Evolutionary conservation across 2,888 invertebrate species (phyloP), one percentile per base, ranked within the genome.

Genomic region (Aphidoletes aphidimyza): DNA sequence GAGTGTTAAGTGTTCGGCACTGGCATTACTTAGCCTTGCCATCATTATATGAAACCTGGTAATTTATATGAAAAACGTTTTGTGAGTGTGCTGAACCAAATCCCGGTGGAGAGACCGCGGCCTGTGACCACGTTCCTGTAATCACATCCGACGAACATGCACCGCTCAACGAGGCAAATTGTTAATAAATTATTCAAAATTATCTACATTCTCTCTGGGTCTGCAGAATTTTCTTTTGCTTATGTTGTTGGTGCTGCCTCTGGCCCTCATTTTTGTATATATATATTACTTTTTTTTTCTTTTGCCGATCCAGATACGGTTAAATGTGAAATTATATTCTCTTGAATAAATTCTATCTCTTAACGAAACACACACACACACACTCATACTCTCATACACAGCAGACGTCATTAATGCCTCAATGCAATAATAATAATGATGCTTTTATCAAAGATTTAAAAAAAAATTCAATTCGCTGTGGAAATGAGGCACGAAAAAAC

Each of bases 381-480:
- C n/a, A n/a, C n/a, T n/a, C n/a, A n/a, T n/a, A n/a, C n/a, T n/a
- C n/a, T n/a, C n/a, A n/a, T n/a, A n/a, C n/a, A n/a, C n/a, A n/a
- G n/a, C 69, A 34, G 69, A 17, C 69, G 69, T 69, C 69, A 69
- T 69, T 69, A 17, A 30, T 30, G 30, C 8, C 30, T 69, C 69
- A 69, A 69, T 69, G 69, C 30, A 69, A 69, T 69, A 69, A 69
- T n/a, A n/a, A n/a, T 69, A 69, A 69, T 69, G 69, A 69, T 69
- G 69, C 34, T 69, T 69, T 69, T 69, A 69, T 69, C 69, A 69
- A 26, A 69, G 69, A 69, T 69, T 69, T n/a, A n/a, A n/a, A n/a
- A 69, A 69, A 69, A 69, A 69, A 69, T 69, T 69, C 69, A 69
- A 69, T 69, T 69, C 34, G n/a, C 69, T 69, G 14, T 30, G 34